Conservation (phyloP, 2,797 vertebrate species). For the Morus bassanus region DNA sequence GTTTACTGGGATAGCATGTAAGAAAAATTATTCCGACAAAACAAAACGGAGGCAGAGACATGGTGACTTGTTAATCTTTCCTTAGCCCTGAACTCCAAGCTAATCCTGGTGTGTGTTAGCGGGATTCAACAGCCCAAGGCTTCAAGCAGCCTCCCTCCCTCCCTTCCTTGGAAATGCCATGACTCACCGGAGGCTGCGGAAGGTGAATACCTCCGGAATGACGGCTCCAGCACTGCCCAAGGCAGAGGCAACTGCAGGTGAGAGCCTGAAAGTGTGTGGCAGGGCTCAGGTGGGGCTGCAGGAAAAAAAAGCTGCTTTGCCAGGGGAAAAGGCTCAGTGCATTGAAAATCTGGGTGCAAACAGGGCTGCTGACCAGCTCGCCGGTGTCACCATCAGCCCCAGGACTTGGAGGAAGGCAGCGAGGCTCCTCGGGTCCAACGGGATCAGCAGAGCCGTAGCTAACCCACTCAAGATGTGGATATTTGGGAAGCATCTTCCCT, state of each 20-base stretch:
- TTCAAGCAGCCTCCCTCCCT: neutral
- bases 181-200: neutral
- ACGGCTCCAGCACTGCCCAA: neutral
- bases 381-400: neutral
- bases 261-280: neutral
- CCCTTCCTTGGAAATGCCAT: neutral
- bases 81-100: fast-evolving
- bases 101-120: no score
- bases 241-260: neutral
- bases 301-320: fast-evolving
- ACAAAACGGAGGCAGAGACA: fast-evolving
- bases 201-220: neutral
- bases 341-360: fast-evolving
- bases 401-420: fast-evolving
- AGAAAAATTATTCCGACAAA: neutral
- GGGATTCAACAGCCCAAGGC: neutral
- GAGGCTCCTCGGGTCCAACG: fast-evolving
- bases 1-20: fast-evolving
- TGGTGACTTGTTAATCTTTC: neutral
- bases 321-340: fast-evolving
- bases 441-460: fast-evolving
- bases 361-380: neutral
- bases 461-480: fast-evolving
- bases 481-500: neutral
- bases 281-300: no score